Evolutionary conservation across 2,113 vertebrate genomes (phyloP), one percentile per base, ranked within the genome.

Genomic region (Corythaeola cristata): DNA sequence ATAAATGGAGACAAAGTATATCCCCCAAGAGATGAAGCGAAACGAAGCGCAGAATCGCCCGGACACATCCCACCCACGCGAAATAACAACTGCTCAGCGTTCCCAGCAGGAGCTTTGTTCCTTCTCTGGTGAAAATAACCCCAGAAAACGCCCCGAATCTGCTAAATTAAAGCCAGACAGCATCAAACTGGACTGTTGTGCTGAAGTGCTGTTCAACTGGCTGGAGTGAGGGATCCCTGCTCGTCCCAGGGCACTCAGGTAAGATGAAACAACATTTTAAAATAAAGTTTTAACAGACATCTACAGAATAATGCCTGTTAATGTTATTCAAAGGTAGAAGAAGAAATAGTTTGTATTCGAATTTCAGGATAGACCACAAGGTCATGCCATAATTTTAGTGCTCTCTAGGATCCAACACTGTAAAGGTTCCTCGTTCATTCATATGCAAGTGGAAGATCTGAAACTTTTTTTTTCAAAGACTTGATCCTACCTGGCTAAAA

Each of bases 11-110:
- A 75, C 52, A 55, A 76, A 71, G 52, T 37, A 8, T 69, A 8
- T 69, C 18, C 27, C 77, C 72, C 63, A 20, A 59, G 58, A 47
- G 44, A 78, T 5, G 66, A 55, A 52, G 13, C 0, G 0, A 59
- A 72, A 76, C 1, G 45, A 49, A 53, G 75, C 0, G 0, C 3
- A 24, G 26, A 52, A 4, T 39, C 2, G 4, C 28, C 37, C 85
- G 26, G 58, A 28, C 64, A 12, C 30, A 20, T 71, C 82, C 78
- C 90, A 64, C 56, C 19, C 90, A 75, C 32, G 1, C 10, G 0
- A 53, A 17, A 3, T 8, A 56, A 60, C 45, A 50, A 11, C 59
- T 9, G 64, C 78, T 62, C 47, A 10, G 59, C 41, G 12, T 13
- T 64, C 35, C 67, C 82, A 28, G 77, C 47, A 5, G 32, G 26